These are phyloP conservation scores for Aphidius ervi DNA, from an alignment of 1,140 invertebrate genomes.

Conservation along the genomic window DNA sequence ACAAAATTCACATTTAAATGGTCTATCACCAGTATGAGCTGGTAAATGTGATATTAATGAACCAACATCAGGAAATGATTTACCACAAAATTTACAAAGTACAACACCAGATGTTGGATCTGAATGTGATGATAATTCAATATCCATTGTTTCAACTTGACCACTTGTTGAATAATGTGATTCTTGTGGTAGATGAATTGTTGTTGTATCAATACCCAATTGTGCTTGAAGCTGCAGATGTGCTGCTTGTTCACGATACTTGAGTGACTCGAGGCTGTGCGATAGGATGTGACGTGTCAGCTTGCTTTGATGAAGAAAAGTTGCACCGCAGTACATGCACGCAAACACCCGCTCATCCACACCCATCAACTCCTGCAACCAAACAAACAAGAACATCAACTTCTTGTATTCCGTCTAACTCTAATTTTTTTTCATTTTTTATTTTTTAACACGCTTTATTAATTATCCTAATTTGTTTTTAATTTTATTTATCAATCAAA, in stretches of 20 bases:
- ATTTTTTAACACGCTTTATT: constrained; percentile 25
- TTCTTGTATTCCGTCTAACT: constrained; percentile 60
- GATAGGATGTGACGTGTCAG: constrained; percentile 81
- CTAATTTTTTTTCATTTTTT: constrained; percentile 22
- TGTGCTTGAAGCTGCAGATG: constrained; percentile 57
- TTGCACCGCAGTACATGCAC: constrained; percentile 83
- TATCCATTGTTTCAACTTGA: constrained; percentile 52
- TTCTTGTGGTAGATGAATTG: constrained; percentile 48
- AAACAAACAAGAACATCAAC: constrained; percentile 88
- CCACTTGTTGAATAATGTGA: constrained; percentile 52
- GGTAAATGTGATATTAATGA: constrained; percentile 80
- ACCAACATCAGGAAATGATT: constrained; percentile 82
- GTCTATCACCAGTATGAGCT: constrained; percentile 81
- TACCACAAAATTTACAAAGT: constrained; percentile 85
- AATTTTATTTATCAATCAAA: constrained; percentile 27
- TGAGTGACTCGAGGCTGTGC: constrained; percentile 79
- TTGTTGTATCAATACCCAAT: constrained; percentile 40
- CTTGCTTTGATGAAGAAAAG: constrained; percentile 84
- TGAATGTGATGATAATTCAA: constrained; percentile 49
- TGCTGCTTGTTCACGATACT: constrained; percentile 68
- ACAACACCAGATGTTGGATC: constrained; percentile 69
- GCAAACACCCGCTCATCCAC: constrained; percentile 65
- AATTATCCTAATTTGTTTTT: constrained; percentile 19
- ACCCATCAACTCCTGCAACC: constrained; percentile 83
- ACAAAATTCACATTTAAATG: constrained; percentile 88